phyloP scores from a whole-genome alignment of 2,113 vertebrate species.

The Bungarus multicinctus region DNA sequence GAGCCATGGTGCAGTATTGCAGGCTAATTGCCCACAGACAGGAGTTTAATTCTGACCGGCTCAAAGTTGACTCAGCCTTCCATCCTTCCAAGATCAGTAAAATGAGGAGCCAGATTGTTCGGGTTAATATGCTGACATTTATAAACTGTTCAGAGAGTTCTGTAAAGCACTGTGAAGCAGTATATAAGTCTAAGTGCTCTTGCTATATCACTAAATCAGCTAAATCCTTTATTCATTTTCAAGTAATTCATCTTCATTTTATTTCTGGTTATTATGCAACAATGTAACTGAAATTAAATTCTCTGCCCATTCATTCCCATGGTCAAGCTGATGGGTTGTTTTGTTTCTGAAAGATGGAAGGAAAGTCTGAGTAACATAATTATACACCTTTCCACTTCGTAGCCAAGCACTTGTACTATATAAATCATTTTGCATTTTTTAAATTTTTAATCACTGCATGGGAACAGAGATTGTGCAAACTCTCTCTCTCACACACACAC shows the following conservation, averaged over 20 bases:
- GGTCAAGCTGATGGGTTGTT: background rate
- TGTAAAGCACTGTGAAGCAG: background rate
- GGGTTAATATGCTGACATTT: background rate
- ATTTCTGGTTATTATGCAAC: background rate
- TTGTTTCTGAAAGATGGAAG: background rate
- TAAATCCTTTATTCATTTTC: background rate
- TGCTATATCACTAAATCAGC: background rate
- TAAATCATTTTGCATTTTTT: background rate
- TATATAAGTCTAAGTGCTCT: background rate
- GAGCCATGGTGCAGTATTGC: background rate
- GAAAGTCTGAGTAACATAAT: background rate
- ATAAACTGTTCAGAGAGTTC: background rate
- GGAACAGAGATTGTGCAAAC: background rate
- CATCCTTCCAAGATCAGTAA: background rate
- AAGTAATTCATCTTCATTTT: background rate
- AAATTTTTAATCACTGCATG: background rate
- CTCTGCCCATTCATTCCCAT: background rate
- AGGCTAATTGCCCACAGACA: background rate
- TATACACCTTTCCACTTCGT: background rate
- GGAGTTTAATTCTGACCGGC: background rate
- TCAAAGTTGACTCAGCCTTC: background rate
- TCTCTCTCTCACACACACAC: background rate
- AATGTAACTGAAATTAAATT: background rate
- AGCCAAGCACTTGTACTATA: background rate
- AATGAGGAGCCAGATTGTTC: background rate